phyloP scores from a whole-genome alignment of 2,113 vertebrate species.

The Uropsilus gracilis region DNA sequence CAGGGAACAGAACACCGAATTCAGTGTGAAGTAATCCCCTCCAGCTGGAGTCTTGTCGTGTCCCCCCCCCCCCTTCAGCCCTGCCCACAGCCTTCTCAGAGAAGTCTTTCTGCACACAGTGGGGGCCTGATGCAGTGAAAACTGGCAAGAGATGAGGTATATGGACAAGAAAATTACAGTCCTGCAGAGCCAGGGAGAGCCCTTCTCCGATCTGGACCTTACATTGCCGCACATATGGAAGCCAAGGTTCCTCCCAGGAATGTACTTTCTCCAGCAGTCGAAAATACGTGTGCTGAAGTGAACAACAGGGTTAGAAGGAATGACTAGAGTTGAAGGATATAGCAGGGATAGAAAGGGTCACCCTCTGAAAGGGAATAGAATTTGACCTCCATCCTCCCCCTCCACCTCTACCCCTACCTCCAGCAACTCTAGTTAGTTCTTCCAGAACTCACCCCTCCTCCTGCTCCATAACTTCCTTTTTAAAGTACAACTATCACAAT shows the following conservation, averaged over 20 bases:
- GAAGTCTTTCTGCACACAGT: neutral
- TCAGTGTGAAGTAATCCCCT: neutral
- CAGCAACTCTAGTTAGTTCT: neutral
- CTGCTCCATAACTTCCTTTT: neutral
- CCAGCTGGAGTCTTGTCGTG: neutral
- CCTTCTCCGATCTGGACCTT: neutral
- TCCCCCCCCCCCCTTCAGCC: neutral
- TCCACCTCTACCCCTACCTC: no score
- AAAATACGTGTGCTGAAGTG: constrained; percentile 6
- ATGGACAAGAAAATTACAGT: neutral
- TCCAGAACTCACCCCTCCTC: neutral
- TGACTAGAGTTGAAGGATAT: neutral
- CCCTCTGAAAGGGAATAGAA: neutral
- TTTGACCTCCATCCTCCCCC: constrained; percentile 33
- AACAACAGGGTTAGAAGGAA: constrained; percentile 16
- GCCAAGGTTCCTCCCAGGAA: neutral
- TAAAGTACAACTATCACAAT: neutral
- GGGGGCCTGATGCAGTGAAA: neutral
- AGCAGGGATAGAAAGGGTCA: neutral
- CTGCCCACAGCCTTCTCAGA: neutral
- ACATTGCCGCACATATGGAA: constrained; percentile 20
- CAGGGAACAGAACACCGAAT: neutral
- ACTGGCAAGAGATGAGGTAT: neutral
- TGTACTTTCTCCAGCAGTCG: neutral
- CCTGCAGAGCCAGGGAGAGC: neutral